Base-by-base conservation (phyloP, 2,888 invertebrate species). In the Agriopis marginaria region DNA sequence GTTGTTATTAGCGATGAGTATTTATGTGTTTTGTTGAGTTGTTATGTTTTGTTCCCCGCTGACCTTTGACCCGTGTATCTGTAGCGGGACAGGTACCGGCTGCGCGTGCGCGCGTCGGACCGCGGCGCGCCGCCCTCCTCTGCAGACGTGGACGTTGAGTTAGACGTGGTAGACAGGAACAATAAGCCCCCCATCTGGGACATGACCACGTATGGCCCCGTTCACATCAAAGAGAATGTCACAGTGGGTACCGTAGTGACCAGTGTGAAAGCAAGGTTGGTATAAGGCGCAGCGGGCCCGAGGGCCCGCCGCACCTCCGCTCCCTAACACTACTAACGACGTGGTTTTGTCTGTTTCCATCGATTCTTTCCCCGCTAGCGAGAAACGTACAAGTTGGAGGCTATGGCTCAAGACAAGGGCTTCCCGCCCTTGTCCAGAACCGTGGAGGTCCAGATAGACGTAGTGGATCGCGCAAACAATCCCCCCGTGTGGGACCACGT, bases 231-330 rank as follows among this genome's bases (percentile, higher is more conserved):
- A 96, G 98, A 99, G 97, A 98, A 98, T 97, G 98, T 98, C 96
- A 98, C 98, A 97, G 98, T 98, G 96, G 98, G 98, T 97, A 98
- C 98, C 95, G 97, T 98, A 97, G 98, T 98, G 96, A 98, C 98
- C 96, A 97, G 98, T 96, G 97, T 98, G 95, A 98, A 98, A 97
- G 98, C 98, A 96, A 98, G 98, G 98, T 97, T 97, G 97, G 97
- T 97, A 97, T 97, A 93, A 89, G 92, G 91, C 89, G 91, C 90
- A 89, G 93, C 92, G 92, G 92, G 92, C 90, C 88, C 78, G 74
- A 81, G 89, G 93, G 91, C 92, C 91, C 89, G 93, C 90, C 90
- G 89, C 91, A 79, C 90, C 91, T 92, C 87, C 86, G 85, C 88
- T 92, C 88, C 94, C 90, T 95, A 95, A 94, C 95, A 95, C 95